Base-by-base conservation (phyloP, 2,888 invertebrate genomes). In the Blastobasis lacticolella region DNA sequence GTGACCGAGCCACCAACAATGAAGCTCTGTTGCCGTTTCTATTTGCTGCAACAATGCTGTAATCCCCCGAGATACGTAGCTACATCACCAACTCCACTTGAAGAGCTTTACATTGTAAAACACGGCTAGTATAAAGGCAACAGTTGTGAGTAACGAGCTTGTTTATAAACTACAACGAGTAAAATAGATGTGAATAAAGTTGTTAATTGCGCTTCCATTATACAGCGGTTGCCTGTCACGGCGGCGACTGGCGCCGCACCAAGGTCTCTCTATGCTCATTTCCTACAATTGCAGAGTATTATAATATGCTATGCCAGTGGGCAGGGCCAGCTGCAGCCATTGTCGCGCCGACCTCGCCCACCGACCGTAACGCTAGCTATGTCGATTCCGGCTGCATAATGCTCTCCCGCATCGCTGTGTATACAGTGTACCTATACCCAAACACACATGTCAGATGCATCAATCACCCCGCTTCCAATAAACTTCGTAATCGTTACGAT, bases 51-150 rank as follows among this genome's bases (percentile, higher is more conserved):
- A 57, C 58, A 55, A 57, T 56, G 50, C 56, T 53, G 53, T 67
- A 72, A 69, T 73, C 67, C 64, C 51, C 37, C 38, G 53, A 67
- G 73, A 77, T 76, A 74, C 67, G 64, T 58, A 23, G 23, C 23
- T 23, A 23, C 23, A 23, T 49, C 54, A 8, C 10, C 10, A 47
- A 47, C 40, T 6, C 10, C 47, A 40, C 23, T 23, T 23, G 23
- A 23, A 23, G 23, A 23, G 23, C 23, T 23, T 23, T 23, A 23
- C 5, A 6, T 6, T 37, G 8, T 37, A 37, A n/a, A 46, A 46
- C 46, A 46, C 46, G 23, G 23, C 23, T 9, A 43, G n/a, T 43
- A 10, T 43, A 6, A 43, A 10, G 23, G 23, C 23, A 23, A 23
- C 23, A 23, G 23, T 23, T 23, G 23, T 23, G 23, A 23, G 23